Percentiles rank a stretch among this genome's conserved stretches.
Conservation (phyloP, 2,888 invertebrate species). For the Steinernema hermaphroditum region DNA sequence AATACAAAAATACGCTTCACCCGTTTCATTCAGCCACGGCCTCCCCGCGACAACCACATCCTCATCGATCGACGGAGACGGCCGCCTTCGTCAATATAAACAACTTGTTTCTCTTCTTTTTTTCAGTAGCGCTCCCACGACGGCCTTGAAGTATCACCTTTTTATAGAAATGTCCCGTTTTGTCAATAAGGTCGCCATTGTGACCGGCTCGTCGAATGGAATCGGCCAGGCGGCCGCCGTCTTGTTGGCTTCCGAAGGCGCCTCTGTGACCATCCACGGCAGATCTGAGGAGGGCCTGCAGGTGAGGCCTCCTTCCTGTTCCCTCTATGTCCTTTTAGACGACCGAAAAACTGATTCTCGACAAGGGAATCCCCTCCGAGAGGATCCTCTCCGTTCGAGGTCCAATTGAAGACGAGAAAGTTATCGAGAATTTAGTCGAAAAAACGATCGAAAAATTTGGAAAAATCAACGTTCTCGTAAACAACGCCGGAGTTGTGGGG, state of each 20-base stretch:
- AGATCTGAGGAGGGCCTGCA: neutral
- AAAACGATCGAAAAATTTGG: constrained; percentile 37
- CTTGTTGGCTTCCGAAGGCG: neutral
- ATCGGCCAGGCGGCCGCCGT: neutral
- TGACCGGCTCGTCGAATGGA: neutral
- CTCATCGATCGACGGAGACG: too few species aligned
- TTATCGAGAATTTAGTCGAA: constrained; percentile 33
- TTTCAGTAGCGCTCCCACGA: too few species aligned
- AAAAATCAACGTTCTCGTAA: constrained; percentile 35
- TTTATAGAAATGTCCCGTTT: neutral
- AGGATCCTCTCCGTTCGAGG: constrained; percentile 21
- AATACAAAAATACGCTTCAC: too few species aligned
- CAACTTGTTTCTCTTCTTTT: too few species aligned
- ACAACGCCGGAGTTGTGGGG: constrained; percentile 20
- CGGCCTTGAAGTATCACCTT: too few species aligned
- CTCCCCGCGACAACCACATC: too few species aligned
- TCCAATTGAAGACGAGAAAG: constrained; percentile 36
- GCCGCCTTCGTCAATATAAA: too few species aligned
- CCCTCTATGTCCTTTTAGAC: neutral
- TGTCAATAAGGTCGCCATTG: neutral
- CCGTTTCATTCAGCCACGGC: too few species aligned
- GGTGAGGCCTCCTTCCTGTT: neutral
- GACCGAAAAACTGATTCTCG: neutral
- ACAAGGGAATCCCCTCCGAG: neutral
- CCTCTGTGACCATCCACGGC: constrained; percentile 17